Evolutionary conservation across 2,113 vertebrate species (phyloP).

Genomic region (Vulpes ferrilata): DNA sequence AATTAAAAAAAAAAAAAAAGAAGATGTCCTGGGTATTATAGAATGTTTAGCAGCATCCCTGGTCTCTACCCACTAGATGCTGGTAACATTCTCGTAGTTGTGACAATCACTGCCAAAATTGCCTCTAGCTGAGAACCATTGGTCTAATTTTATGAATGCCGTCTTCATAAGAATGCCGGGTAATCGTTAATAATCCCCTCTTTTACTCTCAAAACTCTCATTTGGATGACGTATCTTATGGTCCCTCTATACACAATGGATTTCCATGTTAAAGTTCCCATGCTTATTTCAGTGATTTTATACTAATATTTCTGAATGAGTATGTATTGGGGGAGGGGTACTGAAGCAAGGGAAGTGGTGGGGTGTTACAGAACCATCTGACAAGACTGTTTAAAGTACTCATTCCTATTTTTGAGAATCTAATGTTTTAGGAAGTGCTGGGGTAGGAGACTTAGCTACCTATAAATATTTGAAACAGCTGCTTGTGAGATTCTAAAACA

Average conservation of each 20-base stretch:
- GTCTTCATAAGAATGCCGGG: not conserved
- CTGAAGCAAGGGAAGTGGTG: not conserved
- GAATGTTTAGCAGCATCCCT: not conserved
- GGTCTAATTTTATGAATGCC: not conserved
- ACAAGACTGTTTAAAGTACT: not conserved
- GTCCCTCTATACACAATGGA: not conserved
- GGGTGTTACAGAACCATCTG: not conserved
- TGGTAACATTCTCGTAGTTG: not conserved
- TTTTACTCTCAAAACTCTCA: not conserved
- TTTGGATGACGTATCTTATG: not conserved
- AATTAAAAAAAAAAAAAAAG: too few species aligned
- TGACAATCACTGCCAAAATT: not conserved
- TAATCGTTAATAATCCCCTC: not conserved
- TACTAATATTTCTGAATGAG: not conserved
- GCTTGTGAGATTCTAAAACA: not conserved
- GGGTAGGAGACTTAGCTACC: not conserved
- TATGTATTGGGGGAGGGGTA: not conserved
- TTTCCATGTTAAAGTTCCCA: slow-evolving; percentile 6
- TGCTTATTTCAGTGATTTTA: not conserved
- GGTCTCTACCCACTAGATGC: not conserved
- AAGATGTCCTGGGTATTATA: too few species aligned
- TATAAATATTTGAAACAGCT: not conserved
- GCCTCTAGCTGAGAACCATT: not conserved
- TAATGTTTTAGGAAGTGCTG: not conserved
- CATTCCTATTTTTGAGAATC: not conserved